Conservation (phyloP, 2,888 invertebrate genomes). For the Acleris sparsana region DNA sequence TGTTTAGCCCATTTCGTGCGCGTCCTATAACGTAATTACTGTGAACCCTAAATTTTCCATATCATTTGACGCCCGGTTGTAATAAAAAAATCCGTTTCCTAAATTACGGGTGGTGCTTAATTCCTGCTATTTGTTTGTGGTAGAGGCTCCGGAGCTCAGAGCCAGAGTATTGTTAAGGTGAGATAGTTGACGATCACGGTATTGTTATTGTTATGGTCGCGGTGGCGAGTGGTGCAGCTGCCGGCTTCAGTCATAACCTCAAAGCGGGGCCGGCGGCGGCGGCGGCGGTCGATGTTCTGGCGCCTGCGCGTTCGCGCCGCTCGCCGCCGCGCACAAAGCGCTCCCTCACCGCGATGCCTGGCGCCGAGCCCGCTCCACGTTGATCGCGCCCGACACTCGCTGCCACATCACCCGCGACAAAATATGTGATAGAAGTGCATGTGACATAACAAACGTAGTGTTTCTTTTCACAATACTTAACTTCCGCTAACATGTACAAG, state of each 20-base stretch:
- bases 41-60: slow-evolving; percentile 49
- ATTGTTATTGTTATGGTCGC: slow-evolving; percentile 72
- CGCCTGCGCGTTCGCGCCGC: slow-evolving; percentile 65
- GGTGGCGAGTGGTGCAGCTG: slow-evolving; percentile 57
- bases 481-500: slow-evolving; percentile 85
- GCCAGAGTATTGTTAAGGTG: slow-evolving; percentile 40
- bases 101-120: slow-evolving; percentile 9
- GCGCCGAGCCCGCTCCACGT: slow-evolving; percentile 57
- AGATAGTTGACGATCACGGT: slow-evolving; percentile 52
- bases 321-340: slow-evolving; percentile 70
- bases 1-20: slow-evolving; percentile 47
- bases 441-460: slow-evolving; percentile 61
- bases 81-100: slow-evolving; percentile 3
- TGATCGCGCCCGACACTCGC: slow-evolving; percentile 51
- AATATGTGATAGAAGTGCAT: slow-evolving; percentile 69
- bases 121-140: neutral
- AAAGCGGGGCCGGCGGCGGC: slow-evolving; percentile 63
- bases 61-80: slow-evolving; percentile 44
- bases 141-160: neutral
- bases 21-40: slow-evolving; percentile 47
- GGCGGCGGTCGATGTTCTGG: slow-evolving; percentile 78
- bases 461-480: slow-evolving; percentile 64
- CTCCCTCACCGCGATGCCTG: slow-evolving; percentile 62
- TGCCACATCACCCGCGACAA: slow-evolving; percentile 50
- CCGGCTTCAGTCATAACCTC: slow-evolving; percentile 79